phyloP scores from a whole-genome alignment of 1,140 invertebrate species.

The Myzus persicae region DNA sequence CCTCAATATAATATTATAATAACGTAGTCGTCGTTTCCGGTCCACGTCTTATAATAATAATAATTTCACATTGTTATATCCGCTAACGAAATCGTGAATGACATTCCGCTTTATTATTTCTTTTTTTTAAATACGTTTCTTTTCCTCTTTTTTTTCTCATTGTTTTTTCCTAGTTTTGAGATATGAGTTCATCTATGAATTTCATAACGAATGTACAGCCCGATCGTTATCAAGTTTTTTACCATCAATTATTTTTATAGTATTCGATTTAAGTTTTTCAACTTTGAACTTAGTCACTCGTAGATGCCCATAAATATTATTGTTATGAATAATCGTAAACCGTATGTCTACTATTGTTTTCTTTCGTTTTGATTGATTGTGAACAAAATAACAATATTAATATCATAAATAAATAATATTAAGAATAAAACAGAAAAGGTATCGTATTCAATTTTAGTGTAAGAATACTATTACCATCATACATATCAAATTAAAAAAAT shows the following conservation, averaged over 20 bases:
- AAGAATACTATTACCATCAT: neutral
- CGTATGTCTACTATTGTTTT: neutral
- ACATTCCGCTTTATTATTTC: neutral
- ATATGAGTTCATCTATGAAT: too few species aligned
- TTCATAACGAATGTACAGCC: neutral
- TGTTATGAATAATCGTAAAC: neutral
- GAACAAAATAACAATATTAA: too few species aligned
- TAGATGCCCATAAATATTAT: neutral
- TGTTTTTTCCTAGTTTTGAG: neutral
- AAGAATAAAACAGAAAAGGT: neutral
- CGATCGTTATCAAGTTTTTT: neutral
- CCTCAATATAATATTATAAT: constrained; percentile 15
- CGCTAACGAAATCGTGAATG: constrained; percentile 15
- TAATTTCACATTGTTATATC: constrained; percentile 24
- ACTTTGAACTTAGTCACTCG: neutral
- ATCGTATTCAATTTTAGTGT: neutral
- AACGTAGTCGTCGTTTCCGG: constrained; percentile 20
- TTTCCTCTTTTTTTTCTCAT: neutral
- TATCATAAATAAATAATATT: neutral
- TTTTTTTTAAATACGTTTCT: neutral
- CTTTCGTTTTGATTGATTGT: neutral
- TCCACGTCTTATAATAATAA: neutral
- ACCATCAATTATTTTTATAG: neutral
- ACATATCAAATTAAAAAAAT: neutral
- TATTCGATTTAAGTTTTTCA: neutral